Conservation (phyloP, 2,113 vertebrate species). For the Cepphus grylle region DNA sequence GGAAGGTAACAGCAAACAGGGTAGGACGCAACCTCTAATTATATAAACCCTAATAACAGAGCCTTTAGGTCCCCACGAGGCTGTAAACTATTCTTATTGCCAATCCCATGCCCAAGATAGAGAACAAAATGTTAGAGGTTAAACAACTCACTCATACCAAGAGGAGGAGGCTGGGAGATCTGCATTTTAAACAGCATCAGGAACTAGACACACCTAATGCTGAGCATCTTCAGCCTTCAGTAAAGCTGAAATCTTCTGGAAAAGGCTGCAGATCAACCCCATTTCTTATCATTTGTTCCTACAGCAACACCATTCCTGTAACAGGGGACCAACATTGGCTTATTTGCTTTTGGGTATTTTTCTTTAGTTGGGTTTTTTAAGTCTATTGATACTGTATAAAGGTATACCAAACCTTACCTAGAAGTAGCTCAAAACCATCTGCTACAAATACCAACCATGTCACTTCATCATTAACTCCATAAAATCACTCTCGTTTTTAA, state of each 20-base stretch:
- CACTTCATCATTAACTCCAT: neutral
- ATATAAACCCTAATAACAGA: neutral
- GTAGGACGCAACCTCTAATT: neutral
- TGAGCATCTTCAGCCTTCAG: neutral
- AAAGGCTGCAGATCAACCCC: neutral
- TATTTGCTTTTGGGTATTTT: neutral
- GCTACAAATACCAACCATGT: neutral
- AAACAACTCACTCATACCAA: neutral
- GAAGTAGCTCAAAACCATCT: neutral
- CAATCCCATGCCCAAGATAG: neutral
- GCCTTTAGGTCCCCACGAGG: neutral
- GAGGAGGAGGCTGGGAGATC: neutral
- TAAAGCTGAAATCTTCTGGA: neutral
- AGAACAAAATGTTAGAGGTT: neutral
- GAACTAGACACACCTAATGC: rapidly evolving
- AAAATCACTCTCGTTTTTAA: neutral
- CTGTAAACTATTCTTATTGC: neutral
- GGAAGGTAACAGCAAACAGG: neutral
- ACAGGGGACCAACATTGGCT: rapidly evolving
- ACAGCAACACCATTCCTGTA: neutral
- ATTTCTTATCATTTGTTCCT: neutral
- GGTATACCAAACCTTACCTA: neutral
- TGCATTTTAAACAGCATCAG: neutral
- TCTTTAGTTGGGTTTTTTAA: neutral
- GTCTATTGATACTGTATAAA: neutral